Conservation (phyloP, 2,888 invertebrate species). For the Criorhina ranunculi region DNA sequence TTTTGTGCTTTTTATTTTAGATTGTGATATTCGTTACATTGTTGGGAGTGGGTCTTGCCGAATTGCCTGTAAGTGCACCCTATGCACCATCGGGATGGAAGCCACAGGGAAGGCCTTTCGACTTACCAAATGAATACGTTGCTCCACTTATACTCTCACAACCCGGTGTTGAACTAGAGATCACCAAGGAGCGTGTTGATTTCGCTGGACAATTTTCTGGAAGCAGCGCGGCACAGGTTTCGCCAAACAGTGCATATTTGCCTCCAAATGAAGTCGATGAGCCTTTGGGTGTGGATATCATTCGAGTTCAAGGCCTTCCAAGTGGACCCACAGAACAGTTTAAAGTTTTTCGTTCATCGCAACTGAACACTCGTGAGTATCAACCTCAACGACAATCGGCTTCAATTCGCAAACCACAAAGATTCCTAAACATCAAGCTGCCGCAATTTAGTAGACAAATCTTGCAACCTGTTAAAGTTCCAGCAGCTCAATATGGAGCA, state of each 20-base stretch:
- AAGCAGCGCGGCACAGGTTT: constrained; percentile 45
- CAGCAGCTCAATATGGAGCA: constrained; percentile 36
- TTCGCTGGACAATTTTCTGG: constrained; percentile 79
- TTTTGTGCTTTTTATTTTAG: constrained; percentile 67
- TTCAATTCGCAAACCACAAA: constrained; percentile 64
- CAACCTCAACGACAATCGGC: constrained; percentile 38
- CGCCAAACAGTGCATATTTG: constrained; percentile 79
- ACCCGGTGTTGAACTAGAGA: constrained; percentile 78
- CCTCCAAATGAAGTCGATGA: constrained; percentile 73
- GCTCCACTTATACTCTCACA: constrained; percentile 76
- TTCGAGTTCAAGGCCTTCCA: constrained; percentile 69
- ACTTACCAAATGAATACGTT: constrained; percentile 81
- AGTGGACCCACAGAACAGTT: constrained; percentile 38
- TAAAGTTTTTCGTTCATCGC: constrained; percentile 13
- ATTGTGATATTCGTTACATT: constrained; percentile 74
- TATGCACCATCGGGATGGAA: constrained; percentile 84
- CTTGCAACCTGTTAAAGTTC: constrained; percentile 29
- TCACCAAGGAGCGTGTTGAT: constrained; percentile 81
- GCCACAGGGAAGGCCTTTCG: constrained; percentile 82
- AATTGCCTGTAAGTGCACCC: constrained; percentile 79
- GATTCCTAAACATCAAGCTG: constrained; percentile 52
- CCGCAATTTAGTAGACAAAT: constrained; percentile 34
- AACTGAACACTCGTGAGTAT: constrained; percentile 50
- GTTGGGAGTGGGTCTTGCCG: constrained; percentile 76
- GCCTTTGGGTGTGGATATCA: constrained; percentile 39